Conservation (phyloP, 2,113 vertebrate species). For the Dasyornis broadbenti region DNA sequence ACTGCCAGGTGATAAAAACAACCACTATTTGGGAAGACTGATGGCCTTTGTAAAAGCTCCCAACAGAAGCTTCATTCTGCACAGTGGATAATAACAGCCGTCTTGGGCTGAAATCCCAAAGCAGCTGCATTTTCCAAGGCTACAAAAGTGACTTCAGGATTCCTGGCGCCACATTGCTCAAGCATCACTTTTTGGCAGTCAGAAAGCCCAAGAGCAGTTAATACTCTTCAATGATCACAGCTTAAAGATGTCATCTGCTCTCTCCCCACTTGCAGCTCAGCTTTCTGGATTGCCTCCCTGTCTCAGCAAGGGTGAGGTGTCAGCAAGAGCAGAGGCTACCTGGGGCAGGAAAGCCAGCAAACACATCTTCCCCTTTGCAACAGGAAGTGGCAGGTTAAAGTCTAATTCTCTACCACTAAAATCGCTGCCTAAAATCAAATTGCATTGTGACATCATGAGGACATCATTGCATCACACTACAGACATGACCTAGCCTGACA, state of each 20-base stretch:
- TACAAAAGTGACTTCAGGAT: constrained; percentile 49
- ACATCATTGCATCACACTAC: neutral
- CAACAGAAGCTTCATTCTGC: constrained; percentile 19
- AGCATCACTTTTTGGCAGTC: neutral
- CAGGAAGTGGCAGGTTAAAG: neutral
- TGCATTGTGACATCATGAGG: neutral
- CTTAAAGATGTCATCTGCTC: constrained; percentile 10
- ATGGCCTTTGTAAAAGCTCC: constrained; percentile 5
- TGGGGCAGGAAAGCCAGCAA: neutral
- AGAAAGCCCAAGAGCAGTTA: neutral
- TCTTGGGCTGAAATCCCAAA: constrained; percentile 43
- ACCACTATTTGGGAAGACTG: constrained; percentile 18
- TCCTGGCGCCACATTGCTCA: neutral
- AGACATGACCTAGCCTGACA: neutral
- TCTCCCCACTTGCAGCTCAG: neutral
- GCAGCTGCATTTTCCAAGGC: constrained; percentile 50
- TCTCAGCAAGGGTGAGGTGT: neutral
- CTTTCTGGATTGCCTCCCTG: neutral
- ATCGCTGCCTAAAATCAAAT: neutral
- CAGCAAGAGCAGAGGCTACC: neutral
- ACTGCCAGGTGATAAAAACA: constrained; percentile 33
- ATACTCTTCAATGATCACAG: constrained; percentile 4
- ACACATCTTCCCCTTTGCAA: neutral
- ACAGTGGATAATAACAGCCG: neutral
- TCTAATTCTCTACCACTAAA: neutral